A percentile compares a stretch with the other conserved stretches of the same genome.
Conservation (phyloP, 1,140 invertebrate species). For the Drosophila nigrodunni region DNA sequence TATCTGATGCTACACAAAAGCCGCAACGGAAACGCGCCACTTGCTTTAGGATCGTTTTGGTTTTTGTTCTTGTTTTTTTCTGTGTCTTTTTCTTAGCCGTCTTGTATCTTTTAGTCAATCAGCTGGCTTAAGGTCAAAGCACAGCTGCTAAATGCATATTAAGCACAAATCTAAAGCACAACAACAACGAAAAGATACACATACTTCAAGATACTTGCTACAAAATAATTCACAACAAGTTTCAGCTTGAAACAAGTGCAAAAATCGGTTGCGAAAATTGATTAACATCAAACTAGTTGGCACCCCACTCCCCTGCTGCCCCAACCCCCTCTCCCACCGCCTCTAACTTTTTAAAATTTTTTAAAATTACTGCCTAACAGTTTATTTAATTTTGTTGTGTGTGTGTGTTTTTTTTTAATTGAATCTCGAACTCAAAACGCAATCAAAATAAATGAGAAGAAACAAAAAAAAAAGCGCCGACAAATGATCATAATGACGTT, state of each 20-base stretch:
- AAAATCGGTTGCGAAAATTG: constrained; percentile 82
- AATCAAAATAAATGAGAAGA: constrained; percentile 22
- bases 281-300: constrained; percentile 79
- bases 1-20: constrained; percentile 19
- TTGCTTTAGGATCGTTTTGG: constrained; percentile 40
- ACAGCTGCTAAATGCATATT: constrained; percentile 76
- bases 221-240: constrained; percentile 50
- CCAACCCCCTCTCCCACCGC: background rate
- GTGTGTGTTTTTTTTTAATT: constrained; percentile 55
- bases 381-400: constrained; percentile 29
- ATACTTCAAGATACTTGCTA: constrained; percentile 42
- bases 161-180: constrained; percentile 39
- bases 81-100: background rate
- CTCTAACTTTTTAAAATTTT: constrained; percentile 39
- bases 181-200: constrained; percentile 22
- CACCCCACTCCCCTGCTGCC: background rate
- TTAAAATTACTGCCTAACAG: constrained; percentile 69
- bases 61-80: background rate
- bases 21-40: constrained; percentile 51
- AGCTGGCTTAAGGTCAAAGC: constrained; percentile 62
- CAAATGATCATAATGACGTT: constrained; percentile 37
- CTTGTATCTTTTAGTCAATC: constrained; percentile 21
- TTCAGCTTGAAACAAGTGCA: constrained; percentile 71
- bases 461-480: constrained; percentile 43
- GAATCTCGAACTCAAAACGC: constrained; percentile 54